Base-by-base conservation (phyloP, 2,113 vertebrate species). In the Ailuropoda melanoleuca region DNA sequence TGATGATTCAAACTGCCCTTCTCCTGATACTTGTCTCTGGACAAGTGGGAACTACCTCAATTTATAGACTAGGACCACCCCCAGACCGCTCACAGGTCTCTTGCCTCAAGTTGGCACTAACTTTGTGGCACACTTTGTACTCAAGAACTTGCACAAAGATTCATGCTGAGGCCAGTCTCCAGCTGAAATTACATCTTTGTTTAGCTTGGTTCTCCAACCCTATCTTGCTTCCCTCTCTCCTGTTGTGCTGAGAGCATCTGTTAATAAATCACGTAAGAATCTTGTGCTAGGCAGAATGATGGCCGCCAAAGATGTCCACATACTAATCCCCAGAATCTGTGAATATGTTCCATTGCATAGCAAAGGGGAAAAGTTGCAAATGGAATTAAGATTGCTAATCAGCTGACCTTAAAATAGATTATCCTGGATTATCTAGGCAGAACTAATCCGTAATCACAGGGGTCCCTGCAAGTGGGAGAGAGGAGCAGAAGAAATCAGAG, bases 41-140 rank as follows among this genome's bases (percentile, higher is more conserved):
- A 78, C 9, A 87, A 53, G 31, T 34, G 50, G 46, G 6, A 48
- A 23, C 7, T 19, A 66, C 46, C 12, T 78, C 10, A 13, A 6
- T 10, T 43, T 31, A 6, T 29, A 34, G 70, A 4, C 11, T 50
- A 5, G 12, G 10, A 23, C 34, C 17, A 29, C 19, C 29, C 77
- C 11, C 3, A 39, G 3, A 34, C 21, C 13, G n/a, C 39, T 7
- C 6, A 2, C 31, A 37, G 53, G 18, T 2, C 1, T 62, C 19
- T 29, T 15, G 17, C 18, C 37, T 92, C 4, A 31, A 24, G 46
- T 13, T 74, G 37, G 8, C 12, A 78, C n/a, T 74, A 37, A 60
- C 13, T 55, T 29, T 48, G 3, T 39, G 15, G 11, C n/a, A 9
- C 18, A 18, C 34, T 80, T 88, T 43, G 60, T 72, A 31, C 31